These are phyloP conservation scores for Scaptodrosophila latifasciaeformis DNA, from an alignment of 2,888 invertebrate species.

Conservation along the genomic window DNA sequence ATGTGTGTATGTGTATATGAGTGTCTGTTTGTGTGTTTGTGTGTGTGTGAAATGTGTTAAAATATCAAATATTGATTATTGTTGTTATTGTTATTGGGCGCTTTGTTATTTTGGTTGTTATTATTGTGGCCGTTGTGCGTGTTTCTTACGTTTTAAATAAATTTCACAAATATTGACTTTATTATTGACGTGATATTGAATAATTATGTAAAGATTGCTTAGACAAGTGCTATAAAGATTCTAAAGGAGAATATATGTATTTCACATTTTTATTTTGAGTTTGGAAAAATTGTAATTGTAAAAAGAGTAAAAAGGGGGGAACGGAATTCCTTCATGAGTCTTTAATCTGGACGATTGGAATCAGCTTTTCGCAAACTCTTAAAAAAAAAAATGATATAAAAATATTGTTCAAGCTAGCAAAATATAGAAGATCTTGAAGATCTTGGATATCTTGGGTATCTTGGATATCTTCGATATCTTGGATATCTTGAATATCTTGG, in stretches of 20 bases:
- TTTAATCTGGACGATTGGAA: too few species aligned
- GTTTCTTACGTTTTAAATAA: constrained; percentile 19
- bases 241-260: background rate
- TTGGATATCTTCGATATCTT: too few species aligned
- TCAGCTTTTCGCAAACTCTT: too few species aligned
- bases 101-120: constrained; percentile 26
- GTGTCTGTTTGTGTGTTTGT: constrained; percentile 23
- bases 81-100: constrained; percentile 44
- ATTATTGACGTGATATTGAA: constrained; percentile 63
- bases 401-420: too few species aligned
- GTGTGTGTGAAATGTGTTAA: constrained; percentile 57
- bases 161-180: constrained; percentile 57
- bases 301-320: too few species aligned
- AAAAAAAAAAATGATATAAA: too few species aligned
- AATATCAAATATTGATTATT: constrained; percentile 64
- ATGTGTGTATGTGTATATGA: constrained; percentile 1
- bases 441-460: too few species aligned
- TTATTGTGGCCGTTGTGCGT: constrained; percentile 19
- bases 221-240: background rate
- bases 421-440: too few species aligned
- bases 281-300: too few species aligned
- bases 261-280: background rate
- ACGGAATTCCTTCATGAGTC: too few species aligned
- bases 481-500: too few species aligned
- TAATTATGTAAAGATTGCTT: constrained; percentile 48